phyloP scores from a whole-genome alignment of 30 jellyfish, hydroid and myxozoan genomes.

The Nemopilema nomurai region DNA sequence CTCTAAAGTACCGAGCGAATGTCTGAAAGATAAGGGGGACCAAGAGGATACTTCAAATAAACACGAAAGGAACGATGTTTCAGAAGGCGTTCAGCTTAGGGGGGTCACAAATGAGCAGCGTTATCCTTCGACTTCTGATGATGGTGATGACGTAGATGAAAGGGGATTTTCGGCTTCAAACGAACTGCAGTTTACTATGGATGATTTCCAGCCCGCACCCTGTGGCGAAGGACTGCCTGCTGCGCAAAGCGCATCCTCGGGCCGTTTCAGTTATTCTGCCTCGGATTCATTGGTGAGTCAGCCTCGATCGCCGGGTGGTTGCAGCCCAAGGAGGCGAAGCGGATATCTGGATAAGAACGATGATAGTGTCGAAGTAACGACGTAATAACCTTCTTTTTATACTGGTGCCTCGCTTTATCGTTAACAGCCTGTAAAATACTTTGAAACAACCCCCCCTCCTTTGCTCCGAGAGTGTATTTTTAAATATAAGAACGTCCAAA shows the following conservation, averaged over 20 bases:
- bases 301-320: constrained; percentile 33
- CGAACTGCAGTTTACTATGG: constrained; percentile 19
- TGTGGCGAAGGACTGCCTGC: neutral
- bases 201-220: neutral
- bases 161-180: neutral
- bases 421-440: too few species aligned
- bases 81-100: neutral
- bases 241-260: neutral
- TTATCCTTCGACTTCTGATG: constrained; percentile 5
- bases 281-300: constrained; percentile 1
- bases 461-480: too few species aligned
- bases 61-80: neutral
- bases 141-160: neutral
- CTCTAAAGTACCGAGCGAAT: neutral
- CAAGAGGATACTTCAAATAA: neutral
- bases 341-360: constrained; percentile 16
- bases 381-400: neutral
- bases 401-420: too few species aligned
- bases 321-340: constrained; percentile 47
- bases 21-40: neutral
- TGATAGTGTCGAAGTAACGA: constrained; percentile 32
- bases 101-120: neutral
- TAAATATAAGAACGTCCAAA: too few species aligned
- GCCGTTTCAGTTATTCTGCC: neutral
- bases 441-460: too few species aligned